phyloP scores from a whole-genome alignment of 2,113 vertebrate species.

The Anser cygnoides region DNA sequence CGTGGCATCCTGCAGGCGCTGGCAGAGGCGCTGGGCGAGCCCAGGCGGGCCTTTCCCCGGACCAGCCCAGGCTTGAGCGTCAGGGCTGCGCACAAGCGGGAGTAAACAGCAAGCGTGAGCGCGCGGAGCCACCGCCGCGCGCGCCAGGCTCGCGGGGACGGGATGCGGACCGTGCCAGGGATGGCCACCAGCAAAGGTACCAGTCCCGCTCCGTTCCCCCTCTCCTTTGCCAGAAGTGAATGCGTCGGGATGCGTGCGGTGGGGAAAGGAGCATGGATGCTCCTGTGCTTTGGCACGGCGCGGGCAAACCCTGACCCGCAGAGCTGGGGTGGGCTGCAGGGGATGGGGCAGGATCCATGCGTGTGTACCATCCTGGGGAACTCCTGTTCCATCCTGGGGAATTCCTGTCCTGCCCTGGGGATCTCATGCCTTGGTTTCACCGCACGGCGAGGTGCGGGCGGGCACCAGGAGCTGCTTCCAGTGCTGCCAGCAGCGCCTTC shows the following conservation, averaged over 20 bases:
- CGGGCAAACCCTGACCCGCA: rapidly evolving
- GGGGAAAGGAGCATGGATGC: rapidly evolving
- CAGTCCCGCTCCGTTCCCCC: rapidly evolving
- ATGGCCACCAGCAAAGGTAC: conserved; percentile 3
- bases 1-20: background rate
- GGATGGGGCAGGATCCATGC: background rate
- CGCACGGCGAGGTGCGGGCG: rapidly evolving
- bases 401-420: too few relatives aligned
- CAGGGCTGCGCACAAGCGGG: background rate
- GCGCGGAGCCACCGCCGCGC: rapidly evolving
- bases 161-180: background rate
- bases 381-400: too few relatives aligned
- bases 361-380: background rate
- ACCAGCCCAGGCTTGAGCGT: conserved; percentile 68
- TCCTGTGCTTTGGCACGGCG: rapidly evolving
- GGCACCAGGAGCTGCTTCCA: background rate
- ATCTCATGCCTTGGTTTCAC: rapidly evolving
- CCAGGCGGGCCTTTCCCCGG: conserved; percentile 31
- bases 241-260: rapidly evolving
- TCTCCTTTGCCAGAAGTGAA: rapidly evolving
- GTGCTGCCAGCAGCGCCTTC: background rate
- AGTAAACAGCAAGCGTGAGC: background rate
- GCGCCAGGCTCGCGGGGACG: rapidly evolving
- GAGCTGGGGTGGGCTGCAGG: rapidly evolving
- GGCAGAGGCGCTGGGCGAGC: conserved; percentile 24